Base-by-base conservation (phyloP, 2,888 invertebrate species). In the Terebella lapidaria region DNA sequence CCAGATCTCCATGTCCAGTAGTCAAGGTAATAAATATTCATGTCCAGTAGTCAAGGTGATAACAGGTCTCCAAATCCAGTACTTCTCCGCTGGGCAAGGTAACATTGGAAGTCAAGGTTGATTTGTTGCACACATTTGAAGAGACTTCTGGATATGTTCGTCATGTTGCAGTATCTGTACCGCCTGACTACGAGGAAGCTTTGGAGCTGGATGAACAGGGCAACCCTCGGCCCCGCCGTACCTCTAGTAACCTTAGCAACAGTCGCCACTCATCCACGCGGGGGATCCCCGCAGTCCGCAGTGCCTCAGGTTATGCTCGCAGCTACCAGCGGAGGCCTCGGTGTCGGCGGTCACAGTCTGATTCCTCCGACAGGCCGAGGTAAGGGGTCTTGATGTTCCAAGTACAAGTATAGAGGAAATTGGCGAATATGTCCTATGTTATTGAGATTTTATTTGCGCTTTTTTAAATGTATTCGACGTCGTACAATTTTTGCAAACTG, bases 1-100 rank as follows among this genome's bases (percentile, higher is more conserved):
- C 56, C 59, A 69, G 28, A 64, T 69, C 62, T 67, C 66, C 47
- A 62, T 62, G 54, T 58, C 63, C 51, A 64, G 64, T 42, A 65
- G 64, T 56, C 67, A 69, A 28, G 29, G 63, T 63, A 28, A 47
- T 56, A 3, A 24, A 35, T 35, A 18, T 10, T 18, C 35, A 18
- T 35, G 10, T 35, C n/a, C n/a, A n/a, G n/a, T n/a, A n/a, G n/a
- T n/a, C n/a, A n/a, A n/a, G n/a, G n/a, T n/a, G n/a, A n/a, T n/a
- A n/a, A n/a, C n/a, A n/a, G n/a, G n/a, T n/a, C n/a, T n/a, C n/a
- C n/a, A n/a, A n/a, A n/a, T n/a, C n/a, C n/a, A n/a, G n/a, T n/a
- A n/a, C n/a, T n/a, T n/a, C n/a, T n/a, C n/a, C n/a, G n/a, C n/a
- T n/a, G n/a, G n/a, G n/a, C n/a, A n/a, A n/a, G n/a, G n/a, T n/a